Base-by-base conservation (phyloP, 1,140 invertebrate genomes). In the Portunus trituberculatus region DNA sequence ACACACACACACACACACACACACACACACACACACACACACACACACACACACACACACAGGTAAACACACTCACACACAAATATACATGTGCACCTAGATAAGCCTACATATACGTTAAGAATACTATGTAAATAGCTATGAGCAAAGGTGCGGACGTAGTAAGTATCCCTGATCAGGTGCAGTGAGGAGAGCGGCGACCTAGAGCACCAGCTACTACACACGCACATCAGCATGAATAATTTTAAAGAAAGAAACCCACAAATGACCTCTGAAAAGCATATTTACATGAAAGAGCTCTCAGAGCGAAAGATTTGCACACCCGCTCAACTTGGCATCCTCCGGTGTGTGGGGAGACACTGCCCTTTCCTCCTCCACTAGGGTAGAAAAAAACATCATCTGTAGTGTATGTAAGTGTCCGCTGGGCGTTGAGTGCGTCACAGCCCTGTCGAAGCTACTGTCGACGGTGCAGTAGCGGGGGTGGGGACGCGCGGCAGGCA, bases 161-260 rank as follows among this genome's bases (percentile, higher is more conserved):
- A 39, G 39, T 39, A 59, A 59, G 8, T 59, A 59, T 59, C 52
- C 20, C 52, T 59, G 52, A 59, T 59, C 52, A 59, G 52, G 52
- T 20, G 20, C 52, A 59, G 12, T 16, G 52, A 59, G 52, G 52
- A 12, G 52, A 59, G 52, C 52, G 52, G 52, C 52, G 52, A 59
- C 52, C 52, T 20, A 20, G 12, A 20, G 52, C 52, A 59, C 52
- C 52, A 59, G 8, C 52, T 20, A 59, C 52, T 59, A 59, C 52
- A 59, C 52, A 59, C 67, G 25, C 67, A 76, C 67, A 76, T 76
- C 67, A 76, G 20, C 67, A 76, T 76, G 67, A 76, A 76, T 76
- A 76, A 76, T 76, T 76, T 76, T 76, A 76, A 76, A 76, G 67
- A 76, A 76, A 76, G 67, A 76, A 76, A 76, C 67, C 67, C 67